Evolutionary conservation across 2,113 vertebrate species (phyloP).

Genomic region (Prinia subflava): DNA sequence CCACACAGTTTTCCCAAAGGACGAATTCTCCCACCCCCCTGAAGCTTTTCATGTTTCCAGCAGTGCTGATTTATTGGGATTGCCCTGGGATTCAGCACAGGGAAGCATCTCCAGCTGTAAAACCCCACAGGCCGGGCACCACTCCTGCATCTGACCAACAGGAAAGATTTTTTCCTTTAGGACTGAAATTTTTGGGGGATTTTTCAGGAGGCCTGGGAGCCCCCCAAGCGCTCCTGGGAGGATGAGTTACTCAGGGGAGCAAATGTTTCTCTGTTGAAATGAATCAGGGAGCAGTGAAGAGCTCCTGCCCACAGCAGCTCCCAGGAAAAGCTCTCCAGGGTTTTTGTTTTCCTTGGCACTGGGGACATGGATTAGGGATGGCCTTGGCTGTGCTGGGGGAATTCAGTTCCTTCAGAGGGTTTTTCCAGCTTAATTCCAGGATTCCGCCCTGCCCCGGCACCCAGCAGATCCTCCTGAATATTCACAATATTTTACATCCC

Average conservation of each 20-base stretch:
- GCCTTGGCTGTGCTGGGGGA: neutral
- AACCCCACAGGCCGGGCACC: neutral
- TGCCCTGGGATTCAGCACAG: slow-evolving; percentile 5
- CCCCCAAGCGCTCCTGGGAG: neutral
- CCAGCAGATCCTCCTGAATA: neutral
- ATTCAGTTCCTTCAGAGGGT: too few relatives aligned
- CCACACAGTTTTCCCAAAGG: neutral
- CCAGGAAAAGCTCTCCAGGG: neutral
- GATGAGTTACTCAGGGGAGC: neutral
- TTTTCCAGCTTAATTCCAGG: neutral
- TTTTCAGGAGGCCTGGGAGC: neutral
- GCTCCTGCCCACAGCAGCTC: neutral
- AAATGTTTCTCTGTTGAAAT: neutral
- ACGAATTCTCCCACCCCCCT: slow-evolving; percentile 3
- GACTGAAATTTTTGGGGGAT: slow-evolving; percentile 21
- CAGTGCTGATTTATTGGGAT: slow-evolving; percentile 35
- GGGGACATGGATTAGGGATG: neutral
- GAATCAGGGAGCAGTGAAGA: neutral
- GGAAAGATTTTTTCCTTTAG: slow-evolving; percentile 58
- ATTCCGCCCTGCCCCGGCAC: neutral
- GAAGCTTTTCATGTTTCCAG: slow-evolving; percentile 45
- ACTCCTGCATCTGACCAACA: neutral
- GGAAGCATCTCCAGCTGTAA: slow-evolving; percentile 40
- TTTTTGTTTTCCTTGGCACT: neutral
- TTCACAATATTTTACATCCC: neutral